Conservation (phyloP, 2,113 vertebrate species). For the Cavia aperea region DNA sequence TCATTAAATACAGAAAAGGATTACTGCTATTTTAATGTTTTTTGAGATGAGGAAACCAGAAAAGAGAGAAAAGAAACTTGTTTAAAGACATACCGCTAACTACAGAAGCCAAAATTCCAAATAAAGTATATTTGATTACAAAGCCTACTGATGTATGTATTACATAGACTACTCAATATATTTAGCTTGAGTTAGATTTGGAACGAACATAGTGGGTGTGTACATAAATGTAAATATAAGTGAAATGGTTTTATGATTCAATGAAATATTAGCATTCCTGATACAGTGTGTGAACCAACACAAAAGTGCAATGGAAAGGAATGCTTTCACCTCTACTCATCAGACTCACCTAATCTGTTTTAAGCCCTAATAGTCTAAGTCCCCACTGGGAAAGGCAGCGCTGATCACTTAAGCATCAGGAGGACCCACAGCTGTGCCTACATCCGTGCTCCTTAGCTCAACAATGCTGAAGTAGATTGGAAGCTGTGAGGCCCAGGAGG, state of each 20-base stretch:
- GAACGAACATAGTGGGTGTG: not conserved
- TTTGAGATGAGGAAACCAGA: conserved; percentile 14
- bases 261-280: not conserved
- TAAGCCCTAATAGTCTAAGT: not conserved
- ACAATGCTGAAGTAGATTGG: not conserved
- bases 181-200: not conserved
- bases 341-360: not conserved
- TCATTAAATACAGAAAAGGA: conserved; percentile 44
- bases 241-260: not conserved
- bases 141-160: not conserved
- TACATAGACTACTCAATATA: not conserved
- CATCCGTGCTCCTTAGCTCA: conserved; percentile 30
- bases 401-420: not conserved
- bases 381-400: not conserved
- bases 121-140: not conserved
- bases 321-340: not conserved
- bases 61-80: conserved; percentile 25
- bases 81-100: not conserved
- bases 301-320: not conserved
- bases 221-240: not conserved
- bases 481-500: not conserved
- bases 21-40: conserved; percentile 24
- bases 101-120: not conserved
- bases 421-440: conserved; percentile 25
- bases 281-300: not conserved